Evolutionary conservation across 92 coral and sea anemone genomes (phyloP).

Genomic region (Desmophyllum pertusum): DNA sequence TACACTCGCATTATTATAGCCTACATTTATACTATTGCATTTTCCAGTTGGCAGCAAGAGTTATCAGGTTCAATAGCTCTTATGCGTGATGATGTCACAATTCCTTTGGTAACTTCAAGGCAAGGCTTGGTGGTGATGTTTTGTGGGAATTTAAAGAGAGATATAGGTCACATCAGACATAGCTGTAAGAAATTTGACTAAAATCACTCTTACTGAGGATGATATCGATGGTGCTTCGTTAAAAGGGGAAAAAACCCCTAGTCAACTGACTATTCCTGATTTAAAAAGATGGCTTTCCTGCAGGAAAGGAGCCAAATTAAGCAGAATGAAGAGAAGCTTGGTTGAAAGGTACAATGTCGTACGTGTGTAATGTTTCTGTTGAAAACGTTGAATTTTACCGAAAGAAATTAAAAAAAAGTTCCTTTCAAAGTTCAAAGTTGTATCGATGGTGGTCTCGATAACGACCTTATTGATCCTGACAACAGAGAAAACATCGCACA

Average conservation of each 20-base stretch:
- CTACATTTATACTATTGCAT: no score
- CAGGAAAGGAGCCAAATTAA: slow-evolving; percentile 43
- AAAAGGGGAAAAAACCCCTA: slow-evolving; percentile 26
- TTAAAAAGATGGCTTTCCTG: slow-evolving; percentile 44
- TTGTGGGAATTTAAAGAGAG: slow-evolving; percentile 30
- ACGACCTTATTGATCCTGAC: slow-evolving; percentile 33
- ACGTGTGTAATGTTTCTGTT: not conserved
- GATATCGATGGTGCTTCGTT: slow-evolving; percentile 47
- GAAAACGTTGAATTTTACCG: not conserved
- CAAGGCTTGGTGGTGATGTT: slow-evolving; percentile 53
- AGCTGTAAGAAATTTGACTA: slow-evolving; percentile 20
- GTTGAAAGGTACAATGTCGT: slow-evolving; percentile 34
- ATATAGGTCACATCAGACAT: slow-evolving; percentile 25
- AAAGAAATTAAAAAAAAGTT: not conserved
- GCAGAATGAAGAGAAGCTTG: slow-evolving; percentile 19
- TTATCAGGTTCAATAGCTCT: slow-evolving; percentile 44
- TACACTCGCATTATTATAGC: no score
- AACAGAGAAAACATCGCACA: slow-evolving; percentile 7
- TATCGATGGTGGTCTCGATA: slow-evolving; percentile 40
- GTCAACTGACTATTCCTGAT: slow-evolving; percentile 31
- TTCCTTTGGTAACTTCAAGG: slow-evolving; percentile 22
- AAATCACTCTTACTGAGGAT: slow-evolving; percentile 37
- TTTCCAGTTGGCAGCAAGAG: no score
- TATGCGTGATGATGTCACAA: slow-evolving; percentile 46
- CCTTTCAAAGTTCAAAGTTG: slow-evolving; percentile 40